Base-by-base conservation (phyloP, 23 tunicate genomes). In the Phallusia fumigata region DNA sequence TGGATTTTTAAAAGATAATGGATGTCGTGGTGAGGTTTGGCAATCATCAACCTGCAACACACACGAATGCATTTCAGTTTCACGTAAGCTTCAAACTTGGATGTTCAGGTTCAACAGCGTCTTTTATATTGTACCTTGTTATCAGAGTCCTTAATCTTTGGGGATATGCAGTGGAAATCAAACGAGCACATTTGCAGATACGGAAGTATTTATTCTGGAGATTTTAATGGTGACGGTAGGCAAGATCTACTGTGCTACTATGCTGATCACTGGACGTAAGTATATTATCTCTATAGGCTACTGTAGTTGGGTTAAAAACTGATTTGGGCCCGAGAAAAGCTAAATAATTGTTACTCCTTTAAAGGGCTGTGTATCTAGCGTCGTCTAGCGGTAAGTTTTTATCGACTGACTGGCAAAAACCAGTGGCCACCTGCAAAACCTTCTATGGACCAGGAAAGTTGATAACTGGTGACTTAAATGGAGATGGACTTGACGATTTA, bases 141-240 rank as follows among this genome's bases (percentile, higher is more conserved):
- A 21, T 5, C 28, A 58, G 69, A 58, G 13, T 1, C 28, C 69
- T 21, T 22, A 5, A 58, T 58, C 26, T 58, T 58, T 13, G 69
- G 69, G 3, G 15, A 58, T 1, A 16, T 6, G 69, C 69, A 24
- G 13, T 58, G 69, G 69, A 24, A 21, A 1, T 58, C 28, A 22
- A 22, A 13, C 13, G 53, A 45, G 2, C 36, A 30, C 44, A 18
- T 83, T 51, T 83, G 86, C 74, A 19, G 53, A 26, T 49, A 33
- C 30, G 86, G 86, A 32, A 75, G 49, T 16, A 31, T 83, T 28
- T 83, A 49, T 30, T 15, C 65, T 30, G 86, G 80, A 16, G 86
- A 83, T 52, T 83, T 83, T 72, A 83, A 83, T 33, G 80, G 80
- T 12, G 86, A 83, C 45, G 76, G 76, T 26, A 52, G 30, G 45